phyloP scores from a whole-genome alignment of 2,797 vertebrate species.

The Pampus argenteus region DNA sequence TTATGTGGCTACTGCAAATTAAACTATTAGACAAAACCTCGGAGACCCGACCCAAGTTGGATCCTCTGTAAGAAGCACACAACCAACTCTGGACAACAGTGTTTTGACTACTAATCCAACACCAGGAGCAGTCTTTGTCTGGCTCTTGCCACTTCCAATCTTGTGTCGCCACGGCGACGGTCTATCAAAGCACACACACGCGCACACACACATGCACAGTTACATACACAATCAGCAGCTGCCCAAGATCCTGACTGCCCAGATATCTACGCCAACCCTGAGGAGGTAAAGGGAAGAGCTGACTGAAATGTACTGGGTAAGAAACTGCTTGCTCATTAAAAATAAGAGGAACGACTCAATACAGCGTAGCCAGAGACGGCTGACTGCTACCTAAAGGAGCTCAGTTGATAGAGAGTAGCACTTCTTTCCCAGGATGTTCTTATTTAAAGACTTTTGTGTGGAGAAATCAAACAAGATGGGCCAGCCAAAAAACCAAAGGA shows the following conservation, averaged over 20 bases:
- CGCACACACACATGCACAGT: slow-evolving; percentile 54
- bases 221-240: slow-evolving; percentile 78
- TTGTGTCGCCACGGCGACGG: slow-evolving; percentile 60
- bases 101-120: slow-evolving; percentile 62
- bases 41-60: slow-evolving; percentile 71
- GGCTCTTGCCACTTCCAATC: slow-evolving; percentile 67
- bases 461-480: slow-evolving; percentile 74
- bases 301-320: slow-evolving; percentile 66
- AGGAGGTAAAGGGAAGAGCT: slow-evolving; percentile 62
- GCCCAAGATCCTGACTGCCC: slow-evolving; percentile 72
- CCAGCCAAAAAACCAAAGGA: slow-evolving; percentile 90
- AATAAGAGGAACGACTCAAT: slow-evolving; percentile 50
- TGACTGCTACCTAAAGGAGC: slow-evolving; percentile 64
- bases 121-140: slow-evolving; percentile 59
- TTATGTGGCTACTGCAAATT: slow-evolving; percentile 79
- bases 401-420: slow-evolving; percentile 72
- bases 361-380: slow-evolving; percentile 47
- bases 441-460: slow-evolving; percentile 73
- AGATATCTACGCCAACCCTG: slow-evolving; percentile 55
- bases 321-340: slow-evolving; percentile 57
- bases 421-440: slow-evolving; percentile 74
- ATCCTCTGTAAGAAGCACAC: slow-evolving; percentile 81
- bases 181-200: slow-evolving; percentile 77
- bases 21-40: slow-evolving; percentile 68
- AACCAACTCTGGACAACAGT: slow-evolving; percentile 71